Base-by-base conservation (phyloP, 2,888 invertebrate species). In the Melangyna quadrimaculata region DNA sequence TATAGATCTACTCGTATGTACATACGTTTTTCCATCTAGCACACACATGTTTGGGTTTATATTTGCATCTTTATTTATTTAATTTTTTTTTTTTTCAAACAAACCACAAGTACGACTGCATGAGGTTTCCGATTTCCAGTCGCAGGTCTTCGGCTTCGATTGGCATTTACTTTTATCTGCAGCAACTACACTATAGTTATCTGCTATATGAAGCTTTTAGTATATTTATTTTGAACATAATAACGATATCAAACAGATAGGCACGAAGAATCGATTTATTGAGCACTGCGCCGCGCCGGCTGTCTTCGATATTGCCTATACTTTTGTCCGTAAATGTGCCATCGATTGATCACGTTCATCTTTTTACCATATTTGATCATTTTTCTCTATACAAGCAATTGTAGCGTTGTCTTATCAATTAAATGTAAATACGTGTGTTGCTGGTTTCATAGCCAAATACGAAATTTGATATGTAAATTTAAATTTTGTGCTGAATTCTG, bases 101-200 rank as follows among this genome's bases (percentile, higher is more conserved):
- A 59, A 78, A 84, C 84, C 84, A 72, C 84, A 84, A 77, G 74
- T 63, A 80, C 75, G 75, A 69, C 57, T 77, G 61, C 48, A 80
- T 53, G 61, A n/a, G 35, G 22, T 67, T 51, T 67, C 67, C 22
- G 7, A 51, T 67, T 67, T 51, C 67, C 9, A 51, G 22, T 51
- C 32, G 14, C 67, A 67, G 22, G 51, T 51, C 67, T 63, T 65
- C 63, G 80, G 67, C 78, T 82, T 67, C 53, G 35, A 53, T 80
- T 80, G 37, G 40, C 61, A 67, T 80, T 84, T 80, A 80, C 65
- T 75, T 84, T 79, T 75, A 72, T 79, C 61, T 75, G 24, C 37
- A 55, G 10, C 10, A 32, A n/a, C n/a, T n/a, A 2, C n/a, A n/a
- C n/a, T 22, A 32, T 59, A 59, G 45, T 32, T 35, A n/a, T 29